Evolutionary conservation across 2,113 vertebrate species (phyloP).

Genomic region (Lepisosteus osseus): DNA sequence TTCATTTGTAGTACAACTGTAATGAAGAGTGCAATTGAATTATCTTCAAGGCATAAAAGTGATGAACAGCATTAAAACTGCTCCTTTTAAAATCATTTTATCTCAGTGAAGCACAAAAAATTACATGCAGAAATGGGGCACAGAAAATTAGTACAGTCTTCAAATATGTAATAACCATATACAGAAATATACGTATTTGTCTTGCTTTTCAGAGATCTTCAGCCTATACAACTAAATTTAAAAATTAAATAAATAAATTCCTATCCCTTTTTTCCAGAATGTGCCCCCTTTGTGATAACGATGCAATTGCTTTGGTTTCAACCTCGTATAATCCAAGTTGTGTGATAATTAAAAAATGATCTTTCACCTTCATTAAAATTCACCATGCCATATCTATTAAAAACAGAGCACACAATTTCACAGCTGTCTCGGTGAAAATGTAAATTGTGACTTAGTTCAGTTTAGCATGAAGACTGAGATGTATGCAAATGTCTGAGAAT

Average conservation of each 20-base stretch:
- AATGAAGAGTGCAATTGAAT: slow-evolving; percentile 7
- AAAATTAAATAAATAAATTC: too few species aligned
- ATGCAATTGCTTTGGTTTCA: too few species aligned
- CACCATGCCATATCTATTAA: slow-evolving; percentile 7
- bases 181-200: too few species aligned
- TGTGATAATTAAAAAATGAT: slow-evolving; percentile 12
- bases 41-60: slow-evolving; percentile 7
- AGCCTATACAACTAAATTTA: too few species aligned
- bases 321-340: background rate
- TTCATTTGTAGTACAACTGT: background rate
- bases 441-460: slow-evolving; percentile 16
- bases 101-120: too few species aligned
- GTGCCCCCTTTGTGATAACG: too few species aligned
- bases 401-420: slow-evolving; percentile 15
- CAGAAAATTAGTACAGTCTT: too few species aligned
- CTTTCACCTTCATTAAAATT: slow-evolving; percentile 14
- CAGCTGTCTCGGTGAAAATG: slow-evolving; percentile 15
- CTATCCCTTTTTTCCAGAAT: too few species aligned
- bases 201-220: too few species aligned
- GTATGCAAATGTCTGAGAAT: background rate
- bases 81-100: background rate
- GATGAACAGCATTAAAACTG: background rate
- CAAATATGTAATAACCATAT: too few species aligned
- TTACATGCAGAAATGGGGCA: too few species aligned
- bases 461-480: slow-evolving; percentile 10